phyloP scores from a whole-genome alignment of 2,888 invertebrate genomes.

The Eustalomyia histrio region DNA sequence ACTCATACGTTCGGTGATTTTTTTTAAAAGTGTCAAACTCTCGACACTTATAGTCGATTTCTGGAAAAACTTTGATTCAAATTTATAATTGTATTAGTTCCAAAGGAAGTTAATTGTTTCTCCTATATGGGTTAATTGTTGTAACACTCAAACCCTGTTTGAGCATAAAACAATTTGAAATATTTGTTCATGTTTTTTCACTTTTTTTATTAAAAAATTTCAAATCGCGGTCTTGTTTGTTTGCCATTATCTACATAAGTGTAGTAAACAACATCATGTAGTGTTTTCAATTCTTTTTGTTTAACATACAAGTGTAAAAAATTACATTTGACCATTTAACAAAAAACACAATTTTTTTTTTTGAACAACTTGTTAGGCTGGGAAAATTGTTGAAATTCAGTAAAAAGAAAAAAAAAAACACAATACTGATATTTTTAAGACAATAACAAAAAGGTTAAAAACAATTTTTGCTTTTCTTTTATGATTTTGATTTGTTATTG shows the following conservation, averaged over 20 bases:
- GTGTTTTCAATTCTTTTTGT: constrained; percentile 26
- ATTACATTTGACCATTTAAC: constrained; percentile 11
- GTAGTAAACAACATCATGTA: constrained; percentile 13
- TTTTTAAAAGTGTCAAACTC: too few relatives aligned
- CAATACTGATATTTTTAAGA: neutral
- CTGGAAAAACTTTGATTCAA: too few relatives aligned
- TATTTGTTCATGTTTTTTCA: constrained; percentile 22
- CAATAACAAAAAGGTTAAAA: neutral
- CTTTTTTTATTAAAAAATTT: neutral
- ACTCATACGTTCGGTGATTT: too few relatives aligned
- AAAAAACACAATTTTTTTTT: neutral
- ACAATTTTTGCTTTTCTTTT: neutral
- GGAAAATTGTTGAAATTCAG: constrained; percentile 2
- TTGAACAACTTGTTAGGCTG: constrained; percentile 22
- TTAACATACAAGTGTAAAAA: constrained; percentile 48
- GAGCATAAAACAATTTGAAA: constrained; percentile 18
- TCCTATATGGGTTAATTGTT: constrained; percentile 10
- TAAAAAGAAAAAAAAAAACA: too few relatives aligned
- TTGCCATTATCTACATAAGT: neutral
- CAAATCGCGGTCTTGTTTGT: constrained; percentile 17
- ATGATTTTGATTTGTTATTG: constrained; percentile 27
- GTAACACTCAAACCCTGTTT: neutral
- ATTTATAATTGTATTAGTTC: too few relatives aligned
- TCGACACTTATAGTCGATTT: too few relatives aligned
- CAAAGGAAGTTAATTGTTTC: too few relatives aligned